Conservation (phyloP, 2,888 invertebrate genomes). For the Iphiclides podalirius region DNA sequence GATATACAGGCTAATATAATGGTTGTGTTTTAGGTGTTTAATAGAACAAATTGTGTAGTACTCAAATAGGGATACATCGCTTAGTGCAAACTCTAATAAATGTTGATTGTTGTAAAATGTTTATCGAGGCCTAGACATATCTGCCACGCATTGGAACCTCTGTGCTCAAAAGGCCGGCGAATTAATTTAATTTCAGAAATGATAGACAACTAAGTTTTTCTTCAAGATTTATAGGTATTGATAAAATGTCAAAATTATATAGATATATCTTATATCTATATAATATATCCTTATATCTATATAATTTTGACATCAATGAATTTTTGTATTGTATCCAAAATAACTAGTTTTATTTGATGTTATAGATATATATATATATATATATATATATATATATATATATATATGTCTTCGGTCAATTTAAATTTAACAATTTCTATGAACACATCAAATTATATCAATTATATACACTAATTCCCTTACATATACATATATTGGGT, state of each 20-base stretch:
- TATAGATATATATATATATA: no score
- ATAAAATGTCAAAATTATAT: no score
- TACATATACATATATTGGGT: constrained; percentile 5
- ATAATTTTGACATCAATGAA: no score
- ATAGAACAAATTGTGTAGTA: constrained; percentile 28
- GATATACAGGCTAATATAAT: constrained; percentile 44
- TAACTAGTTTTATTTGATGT: no score
- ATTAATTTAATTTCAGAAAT: no score
- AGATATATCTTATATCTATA: no score
- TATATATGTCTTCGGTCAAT: constrained; percentile 35
- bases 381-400: no score
- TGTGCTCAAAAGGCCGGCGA: neutral
- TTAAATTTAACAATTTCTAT: constrained; percentile 31
- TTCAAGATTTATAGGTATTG: no score
- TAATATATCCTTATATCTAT: no score
- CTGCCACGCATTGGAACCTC: neutral
- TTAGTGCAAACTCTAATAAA: constrained; percentile 30
- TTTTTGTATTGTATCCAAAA: no score
- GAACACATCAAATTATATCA: constrained; percentile 31
- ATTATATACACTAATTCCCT: constrained; percentile 29
- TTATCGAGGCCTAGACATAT: constrained; percentile 1
- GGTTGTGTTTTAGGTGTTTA: constrained; percentile 59
- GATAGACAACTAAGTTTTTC: no score
- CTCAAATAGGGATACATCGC: constrained; percentile 33
- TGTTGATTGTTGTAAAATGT: constrained; percentile 48